Evolutionary conservation across 2,888 invertebrate genomes (phyloP).

Genomic region (Tiliacea aurago): DNA sequence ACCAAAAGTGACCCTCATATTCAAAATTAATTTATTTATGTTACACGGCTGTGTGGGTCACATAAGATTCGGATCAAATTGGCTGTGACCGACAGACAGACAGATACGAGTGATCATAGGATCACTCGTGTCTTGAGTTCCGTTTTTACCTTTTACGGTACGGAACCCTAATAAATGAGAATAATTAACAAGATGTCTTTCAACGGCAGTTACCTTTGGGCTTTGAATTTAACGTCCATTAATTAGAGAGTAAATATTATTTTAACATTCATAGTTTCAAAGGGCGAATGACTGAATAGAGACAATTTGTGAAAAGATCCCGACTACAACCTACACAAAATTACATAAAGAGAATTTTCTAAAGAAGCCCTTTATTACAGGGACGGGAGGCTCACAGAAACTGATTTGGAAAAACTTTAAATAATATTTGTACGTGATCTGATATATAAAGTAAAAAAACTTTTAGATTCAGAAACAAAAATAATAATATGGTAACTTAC

Average conservation of each 20-base stretch:
- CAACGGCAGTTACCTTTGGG: background rate
- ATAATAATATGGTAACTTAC: conserved; percentile 12
- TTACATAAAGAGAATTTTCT: conserved; percentile 33
- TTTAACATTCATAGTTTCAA: conserved; percentile 23
- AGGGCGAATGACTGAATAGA: conserved; percentile 27
- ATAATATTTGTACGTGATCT: conserved; percentile 51
- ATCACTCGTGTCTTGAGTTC: too few relatives aligned
- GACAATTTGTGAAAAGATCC: conserved; percentile 35
- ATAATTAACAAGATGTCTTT: background rate
- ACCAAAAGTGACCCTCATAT: too few relatives aligned
- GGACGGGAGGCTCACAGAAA: conserved; percentile 22
- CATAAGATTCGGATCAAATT: too few relatives aligned
- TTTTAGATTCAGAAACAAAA: background rate
- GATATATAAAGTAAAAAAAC: conserved; percentile 16
- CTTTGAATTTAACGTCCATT: conserved; percentile 4
- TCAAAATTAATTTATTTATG: too few relatives aligned
- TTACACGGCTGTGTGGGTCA: too few relatives aligned
- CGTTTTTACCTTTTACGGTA: too few relatives aligned
- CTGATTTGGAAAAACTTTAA: conserved; percentile 37
- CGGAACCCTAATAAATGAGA: too few relatives aligned
- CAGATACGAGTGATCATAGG: too few relatives aligned
- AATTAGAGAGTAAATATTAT: conserved; percentile 16
- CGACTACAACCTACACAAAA: conserved; percentile 32
- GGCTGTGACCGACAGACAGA: too few relatives aligned
- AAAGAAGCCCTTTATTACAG: conserved; percentile 33